phyloP scores from a whole-genome alignment of 2,888 invertebrate species.

The Callosobruchus maculatus region DNA sequence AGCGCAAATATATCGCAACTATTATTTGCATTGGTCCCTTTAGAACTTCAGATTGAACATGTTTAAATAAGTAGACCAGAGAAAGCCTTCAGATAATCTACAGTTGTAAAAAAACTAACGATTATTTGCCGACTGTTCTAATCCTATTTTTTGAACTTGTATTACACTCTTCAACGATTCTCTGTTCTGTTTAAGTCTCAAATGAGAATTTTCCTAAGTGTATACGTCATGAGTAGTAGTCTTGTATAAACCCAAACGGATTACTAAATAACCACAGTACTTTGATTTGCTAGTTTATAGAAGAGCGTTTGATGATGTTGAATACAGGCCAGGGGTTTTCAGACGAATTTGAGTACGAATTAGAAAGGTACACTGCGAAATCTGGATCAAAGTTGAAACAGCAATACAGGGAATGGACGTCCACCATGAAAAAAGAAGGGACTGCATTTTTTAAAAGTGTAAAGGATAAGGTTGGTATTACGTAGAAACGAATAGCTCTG shows the following conservation, averaged over 20 bases:
- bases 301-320: conserved; percentile 86
- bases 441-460: conserved; percentile 82
- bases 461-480: conserved; percentile 71
- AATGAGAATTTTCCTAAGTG: background rate
- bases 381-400: conserved; percentile 62
- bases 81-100: too few species aligned
- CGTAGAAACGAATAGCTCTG: too few species aligned
- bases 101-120: too few species aligned
- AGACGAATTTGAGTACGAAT: conserved; percentile 94
- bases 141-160: too few species aligned
- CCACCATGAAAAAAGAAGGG: conserved; percentile 74
- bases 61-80: too few species aligned
- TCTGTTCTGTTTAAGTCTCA: too few species aligned
- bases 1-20: too few species aligned
- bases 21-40: too few species aligned
- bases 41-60: too few species aligned
- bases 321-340: conserved; percentile 91
- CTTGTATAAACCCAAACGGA: background rate
- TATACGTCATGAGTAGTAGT: background rate
- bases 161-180: too few species aligned
- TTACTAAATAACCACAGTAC: background rate
- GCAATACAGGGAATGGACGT: conserved; percentile 78
- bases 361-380: conserved; percentile 66
- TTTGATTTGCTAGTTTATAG: conserved; percentile 73
- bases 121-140: too few species aligned